Evolutionary conservation across 2,113 vertebrate species (phyloP), one percentile per base, ranked within the genome.

Genomic region (Cololabis saira): DNA sequence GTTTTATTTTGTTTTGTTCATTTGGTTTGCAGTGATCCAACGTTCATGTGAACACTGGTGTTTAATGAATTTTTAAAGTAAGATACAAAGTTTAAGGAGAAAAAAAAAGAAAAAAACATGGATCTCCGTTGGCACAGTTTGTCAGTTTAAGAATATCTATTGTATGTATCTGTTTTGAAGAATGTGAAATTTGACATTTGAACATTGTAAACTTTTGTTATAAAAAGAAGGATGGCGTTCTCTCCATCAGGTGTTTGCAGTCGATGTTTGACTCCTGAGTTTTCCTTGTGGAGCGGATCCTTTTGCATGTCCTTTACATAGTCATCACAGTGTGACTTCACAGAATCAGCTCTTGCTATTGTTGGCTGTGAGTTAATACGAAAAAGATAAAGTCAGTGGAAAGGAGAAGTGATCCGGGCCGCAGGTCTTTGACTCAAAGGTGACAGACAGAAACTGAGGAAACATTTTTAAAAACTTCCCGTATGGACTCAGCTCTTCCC

Each of bases 241-340:
- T 47, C 10, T 47, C 7, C 18, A 4, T 3, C 33, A 37, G 33
- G 10, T 9, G 6, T 37, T 37, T 3, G 33, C 33, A 37, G 33
- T 11, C 6, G 6, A 37, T 37, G 33, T 37, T 37, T 51, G 17
- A 42, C 13, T 55, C 51, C 27, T 6, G 59, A 58, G 12, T 12
- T 4, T 49, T 40, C 6, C 18, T 52, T 14, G 5, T 30, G 13
- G 1, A 42, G 48, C 43, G 11, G 19, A 21, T 65, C 24, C 14
- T 61, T 70, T 83, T 70, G 50, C 59, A 80, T 75, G 61, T 72
- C 17, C 30, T 81, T 87, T 70, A 58, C 71, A 66, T 66, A 68
- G 60, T 67, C 55, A 53, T 15, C 12, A 1, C 66, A 10, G 13
- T 62, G 65, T 87, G 77, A 80, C 67, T 67, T 42, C 17, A 77